Evolutionary conservation across 2,888 invertebrate species (phyloP).

Genomic region (Balanococcus diminutus): DNA sequence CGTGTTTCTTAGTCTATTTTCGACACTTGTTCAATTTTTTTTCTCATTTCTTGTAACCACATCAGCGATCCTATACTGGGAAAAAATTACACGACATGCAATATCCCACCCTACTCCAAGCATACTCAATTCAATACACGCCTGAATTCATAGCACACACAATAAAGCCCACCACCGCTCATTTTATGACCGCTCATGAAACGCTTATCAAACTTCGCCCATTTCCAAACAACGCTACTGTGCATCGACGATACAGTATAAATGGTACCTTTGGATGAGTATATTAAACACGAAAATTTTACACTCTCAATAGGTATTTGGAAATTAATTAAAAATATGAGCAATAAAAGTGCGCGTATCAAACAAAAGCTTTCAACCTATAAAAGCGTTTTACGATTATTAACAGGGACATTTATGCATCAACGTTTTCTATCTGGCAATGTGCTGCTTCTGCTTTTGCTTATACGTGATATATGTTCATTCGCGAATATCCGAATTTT

Average conservation of each 20-base stretch:
- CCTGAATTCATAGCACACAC: background rate
- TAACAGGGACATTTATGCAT: slow-evolving; percentile 55
- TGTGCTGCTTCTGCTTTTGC: background rate
- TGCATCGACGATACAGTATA: background rate
- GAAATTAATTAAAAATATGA: slow-evolving; percentile 42
- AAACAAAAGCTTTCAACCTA: slow-evolving; percentile 49
- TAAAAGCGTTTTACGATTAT: slow-evolving; percentile 54
- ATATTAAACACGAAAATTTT: slow-evolving; percentile 19
- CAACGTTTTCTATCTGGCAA: slow-evolving; percentile 51
- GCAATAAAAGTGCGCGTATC: slow-evolving; percentile 30
- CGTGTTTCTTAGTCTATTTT: no score
- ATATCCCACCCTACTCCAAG: no score
- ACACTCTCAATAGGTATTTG: slow-evolving; percentile 22
- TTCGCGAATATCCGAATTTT: slow-evolving; percentile 54
- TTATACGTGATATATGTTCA: background rate
- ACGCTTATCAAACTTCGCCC: background rate
- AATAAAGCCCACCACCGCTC: background rate
- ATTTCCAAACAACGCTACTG: background rate
- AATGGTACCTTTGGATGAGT: background rate
- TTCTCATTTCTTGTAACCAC: no score
- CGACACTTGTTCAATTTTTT: no score
- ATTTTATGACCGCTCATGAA: background rate
- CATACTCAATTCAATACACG: background rate
- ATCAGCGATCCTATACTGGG: no score
- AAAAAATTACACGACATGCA: no score